Evolutionary conservation across 2,888 invertebrate genomes (phyloP).

Genomic region (Aquatica leii): DNA sequence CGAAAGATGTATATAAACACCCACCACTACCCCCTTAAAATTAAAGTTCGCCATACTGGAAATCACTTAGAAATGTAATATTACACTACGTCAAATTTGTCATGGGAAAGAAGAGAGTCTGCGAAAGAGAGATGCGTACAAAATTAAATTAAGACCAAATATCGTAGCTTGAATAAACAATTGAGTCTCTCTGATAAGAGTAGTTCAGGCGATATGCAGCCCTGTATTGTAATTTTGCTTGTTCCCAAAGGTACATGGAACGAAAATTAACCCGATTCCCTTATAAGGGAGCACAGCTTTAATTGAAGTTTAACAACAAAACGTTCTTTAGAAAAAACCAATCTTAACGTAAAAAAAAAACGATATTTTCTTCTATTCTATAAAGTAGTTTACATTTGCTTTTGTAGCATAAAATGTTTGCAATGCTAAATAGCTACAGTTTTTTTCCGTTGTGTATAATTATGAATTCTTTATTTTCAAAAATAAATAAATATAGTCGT

Average conservation of each 20-base stretch:
- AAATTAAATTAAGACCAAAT: conserved; percentile 54
- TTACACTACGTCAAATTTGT: conserved; percentile 50
- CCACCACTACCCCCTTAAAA: conserved; percentile 35
- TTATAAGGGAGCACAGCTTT: conserved; percentile 58
- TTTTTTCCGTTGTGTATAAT: no score
- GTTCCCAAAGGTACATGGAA: conserved; percentile 58
- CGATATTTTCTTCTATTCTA: no score
- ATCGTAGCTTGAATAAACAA: conserved; percentile 47
- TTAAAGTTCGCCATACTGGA: conserved; percentile 44
- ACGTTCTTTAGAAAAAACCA: conserved; percentile 23
- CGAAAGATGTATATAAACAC: conserved; percentile 15
- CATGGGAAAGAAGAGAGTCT: conserved; percentile 35
- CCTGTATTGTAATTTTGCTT: conserved; percentile 56
- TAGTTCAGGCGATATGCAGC: conserved; percentile 44
- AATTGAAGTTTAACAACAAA: conserved; percentile 51
- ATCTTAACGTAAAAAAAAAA: no score
- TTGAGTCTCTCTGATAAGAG: conserved; percentile 45
- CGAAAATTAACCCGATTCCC: conserved; percentile 62
- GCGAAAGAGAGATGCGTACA: conserved; percentile 43
- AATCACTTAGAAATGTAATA: conserved; percentile 50
- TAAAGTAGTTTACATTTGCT: no score
- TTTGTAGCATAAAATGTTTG: no score
- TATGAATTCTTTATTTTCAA: no score
- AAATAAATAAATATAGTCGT: no score
- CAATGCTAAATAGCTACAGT: no score